Conservation (phyloP, 2,888 invertebrate species). For the Cerastoderma edule region DNA sequence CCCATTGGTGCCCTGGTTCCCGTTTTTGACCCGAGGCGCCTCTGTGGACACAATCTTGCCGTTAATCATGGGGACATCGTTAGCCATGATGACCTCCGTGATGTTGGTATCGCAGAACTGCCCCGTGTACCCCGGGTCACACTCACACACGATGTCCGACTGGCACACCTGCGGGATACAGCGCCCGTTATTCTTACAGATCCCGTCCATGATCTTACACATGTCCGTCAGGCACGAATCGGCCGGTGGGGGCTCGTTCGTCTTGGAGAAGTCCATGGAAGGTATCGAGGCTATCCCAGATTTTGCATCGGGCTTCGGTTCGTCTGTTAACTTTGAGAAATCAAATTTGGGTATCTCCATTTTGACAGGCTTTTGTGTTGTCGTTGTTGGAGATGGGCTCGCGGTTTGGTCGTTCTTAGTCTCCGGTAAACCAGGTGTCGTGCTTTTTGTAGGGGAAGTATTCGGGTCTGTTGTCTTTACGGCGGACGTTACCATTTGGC, state of each 20-base stretch:
- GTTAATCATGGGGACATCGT: slow-evolving; percentile 22
- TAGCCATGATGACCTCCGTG: slow-evolving; percentile 20
- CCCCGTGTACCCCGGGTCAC: slow-evolving; percentile 29
- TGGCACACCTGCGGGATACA: slow-evolving; percentile 30
- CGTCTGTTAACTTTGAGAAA: slow-evolving; percentile 14
- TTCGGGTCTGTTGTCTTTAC: not conserved
- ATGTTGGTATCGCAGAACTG: slow-evolving; percentile 31
- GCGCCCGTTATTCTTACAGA: slow-evolving; percentile 34
- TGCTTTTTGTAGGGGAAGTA: not conserved
- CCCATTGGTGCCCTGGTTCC: no score
- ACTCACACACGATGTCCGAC: slow-evolving; percentile 31
- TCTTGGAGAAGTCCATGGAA: not conserved
- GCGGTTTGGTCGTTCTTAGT: not conserved
- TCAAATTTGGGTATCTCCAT: slow-evolving; percentile 32
- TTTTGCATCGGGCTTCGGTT: slow-evolving; percentile 7
- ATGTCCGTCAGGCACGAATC: slow-evolving; percentile 22
- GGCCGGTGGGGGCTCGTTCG: not conserved
- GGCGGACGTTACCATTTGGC: no score
- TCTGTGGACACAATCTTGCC: slow-evolving; percentile 25
- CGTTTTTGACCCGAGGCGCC: slow-evolving; percentile 4
- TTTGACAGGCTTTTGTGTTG: not conserved
- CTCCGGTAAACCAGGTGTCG: no score
- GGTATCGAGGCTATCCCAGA: slow-evolving; percentile 6
- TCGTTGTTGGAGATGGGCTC: slow-evolving; percentile 1
- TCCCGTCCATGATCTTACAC: slow-evolving; percentile 33